Conservation (phyloP, 2,888 invertebrate genomes). For the Pardosa pseudoannulata region DNA sequence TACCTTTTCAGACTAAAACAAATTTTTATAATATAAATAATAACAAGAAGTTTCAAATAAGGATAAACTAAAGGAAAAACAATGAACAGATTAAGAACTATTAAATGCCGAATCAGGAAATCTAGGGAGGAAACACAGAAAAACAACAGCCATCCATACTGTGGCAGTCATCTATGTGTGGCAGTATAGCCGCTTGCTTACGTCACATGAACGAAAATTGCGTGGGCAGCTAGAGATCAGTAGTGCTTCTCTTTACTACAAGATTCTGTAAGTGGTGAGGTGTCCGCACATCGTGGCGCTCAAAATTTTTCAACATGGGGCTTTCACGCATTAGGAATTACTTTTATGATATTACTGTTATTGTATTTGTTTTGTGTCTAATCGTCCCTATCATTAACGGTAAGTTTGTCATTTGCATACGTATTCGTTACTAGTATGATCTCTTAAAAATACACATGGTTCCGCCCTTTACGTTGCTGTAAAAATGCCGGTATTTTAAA, state of each 20-base stretch:
- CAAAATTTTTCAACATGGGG: conserved; percentile 34
- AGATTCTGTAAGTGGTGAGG: conserved; percentile 11
- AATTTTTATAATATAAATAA: no score
- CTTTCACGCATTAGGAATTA: conserved; percentile 26
- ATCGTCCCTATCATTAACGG: conserved; percentile 16
- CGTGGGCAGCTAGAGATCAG: conserved; percentile 22
- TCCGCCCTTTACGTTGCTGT: conserved; percentile 42
- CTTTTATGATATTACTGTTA: conserved; percentile 8
- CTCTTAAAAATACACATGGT: conserved; percentile 28
- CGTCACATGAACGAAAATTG: conserved; percentile 48
- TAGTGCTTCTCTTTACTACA: conserved; percentile 61
- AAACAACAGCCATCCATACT: conserved; percentile 33
- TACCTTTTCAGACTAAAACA: no score
- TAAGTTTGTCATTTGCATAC: conserved; percentile 6
- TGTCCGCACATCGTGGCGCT: no score
- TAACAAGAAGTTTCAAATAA: no score
- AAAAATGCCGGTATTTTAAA: conserved; percentile 39
- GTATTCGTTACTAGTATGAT: background rate
- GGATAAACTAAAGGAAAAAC: no score
- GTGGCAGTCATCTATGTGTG: conserved; percentile 58
- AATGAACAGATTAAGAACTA: no score
- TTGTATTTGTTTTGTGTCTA: conserved; percentile 30
- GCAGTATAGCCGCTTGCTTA: conserved; percentile 20
- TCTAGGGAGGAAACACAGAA: background rate
- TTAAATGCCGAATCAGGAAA: no score